Base-by-base conservation (phyloP, 2,888 invertebrate species). In the Prenolepis imparis region DNA sequence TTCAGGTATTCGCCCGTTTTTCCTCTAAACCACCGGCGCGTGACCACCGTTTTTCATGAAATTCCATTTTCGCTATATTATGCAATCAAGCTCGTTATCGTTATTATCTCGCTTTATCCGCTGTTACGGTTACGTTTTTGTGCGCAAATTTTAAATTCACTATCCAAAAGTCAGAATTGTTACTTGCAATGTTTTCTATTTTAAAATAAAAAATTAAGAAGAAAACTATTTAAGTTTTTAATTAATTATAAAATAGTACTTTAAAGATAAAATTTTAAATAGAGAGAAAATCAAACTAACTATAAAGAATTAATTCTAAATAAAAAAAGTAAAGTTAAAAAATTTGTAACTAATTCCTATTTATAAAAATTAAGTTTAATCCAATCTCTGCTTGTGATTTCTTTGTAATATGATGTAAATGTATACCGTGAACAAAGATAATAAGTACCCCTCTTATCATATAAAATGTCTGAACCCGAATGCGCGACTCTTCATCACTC, bases 401-500 rank as follows among this genome's bases (percentile, higher is more conserved):
- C 0, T 28, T 67, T 12, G 9, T 44, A 68, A 57, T 68, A 8
- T 9, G 8, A 55, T 24, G 41, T 28, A 75, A 75, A 75, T 75
- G 36, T 55, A 28, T 55, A 55, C 39, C 21, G 5, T 21, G 32
- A 48, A 32, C 32, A 24, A 36, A 63, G 21, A 28, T 32, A 24
- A 44, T 11, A 32, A 74, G 32, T 28, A 32, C 3, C 63, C 63
- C 32, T n/a, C n/a, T 61, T 24, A 74, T 73, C 73, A 36, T 44
- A 41, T 52, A 75, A 75, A 28, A 52, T 75, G 36, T 36, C 82
- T 95, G 32, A 95, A 93, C 66, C 90, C 90, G 67, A 94, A 93
- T 80, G 88, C 91, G 1, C 90, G 88, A 83, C 88, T 87, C 48
- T 93, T 94, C 72, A 91, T 93, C n/a, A 91, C 92, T 24, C 92